Percentiles rank a stretch among this genome's conserved stretches.
phyloP scores from a whole-genome alignment of 30 jellyfish, hydroid and myxozoan genomes.

The Hydractinia symbiolongicarpus region DNA sequence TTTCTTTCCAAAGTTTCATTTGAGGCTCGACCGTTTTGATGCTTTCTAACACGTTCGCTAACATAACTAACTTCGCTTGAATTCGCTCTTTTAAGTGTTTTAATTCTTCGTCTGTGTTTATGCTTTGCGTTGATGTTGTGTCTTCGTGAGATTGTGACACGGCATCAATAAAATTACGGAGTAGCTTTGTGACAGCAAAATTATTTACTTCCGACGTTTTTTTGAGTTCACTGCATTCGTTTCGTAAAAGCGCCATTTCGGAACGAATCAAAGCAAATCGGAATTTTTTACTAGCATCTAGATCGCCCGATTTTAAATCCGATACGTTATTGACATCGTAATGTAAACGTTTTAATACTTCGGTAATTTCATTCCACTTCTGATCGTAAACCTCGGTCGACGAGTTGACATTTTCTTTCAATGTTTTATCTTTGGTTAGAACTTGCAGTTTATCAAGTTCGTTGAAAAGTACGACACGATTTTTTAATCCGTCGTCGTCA shows the following conservation, averaged over 20 bases:
- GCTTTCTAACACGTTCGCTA: not conserved
- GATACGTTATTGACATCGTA: slow-evolving; percentile 7
- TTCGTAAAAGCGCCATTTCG: not conserved
- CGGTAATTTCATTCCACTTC: slow-evolving; percentile 7
- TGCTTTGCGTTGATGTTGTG: not conserved
- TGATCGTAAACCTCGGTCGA: slow-evolving; percentile 11
- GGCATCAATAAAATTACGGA: slow-evolving; percentile 9
- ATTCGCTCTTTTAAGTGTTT: not conserved
- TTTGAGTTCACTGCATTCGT: slow-evolving; percentile 14
- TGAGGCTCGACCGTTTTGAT: not conserved
- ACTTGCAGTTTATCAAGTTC: slow-evolving; percentile 18
- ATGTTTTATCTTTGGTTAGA: not conserved
- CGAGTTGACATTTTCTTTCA: not conserved
- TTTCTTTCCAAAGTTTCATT: slow-evolving; percentile 28
- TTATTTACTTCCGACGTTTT: slow-evolving; percentile 17
- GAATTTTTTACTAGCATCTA: slow-evolving; percentile 8
- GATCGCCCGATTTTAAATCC: not conserved
- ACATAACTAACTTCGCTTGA: not conserved
- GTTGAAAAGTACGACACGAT: not conserved
- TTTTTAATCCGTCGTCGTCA: not conserved
- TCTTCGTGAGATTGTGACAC: slow-evolving; percentile 11
- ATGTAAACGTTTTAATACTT: not conserved
- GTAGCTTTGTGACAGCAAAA: slow-evolving; percentile 17
- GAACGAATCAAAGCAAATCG: slow-evolving; percentile 22
- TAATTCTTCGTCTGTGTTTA: not conserved